phyloP scores from a whole-genome alignment of 1,140 invertebrate genomes.

The Zophobas morio region DNA sequence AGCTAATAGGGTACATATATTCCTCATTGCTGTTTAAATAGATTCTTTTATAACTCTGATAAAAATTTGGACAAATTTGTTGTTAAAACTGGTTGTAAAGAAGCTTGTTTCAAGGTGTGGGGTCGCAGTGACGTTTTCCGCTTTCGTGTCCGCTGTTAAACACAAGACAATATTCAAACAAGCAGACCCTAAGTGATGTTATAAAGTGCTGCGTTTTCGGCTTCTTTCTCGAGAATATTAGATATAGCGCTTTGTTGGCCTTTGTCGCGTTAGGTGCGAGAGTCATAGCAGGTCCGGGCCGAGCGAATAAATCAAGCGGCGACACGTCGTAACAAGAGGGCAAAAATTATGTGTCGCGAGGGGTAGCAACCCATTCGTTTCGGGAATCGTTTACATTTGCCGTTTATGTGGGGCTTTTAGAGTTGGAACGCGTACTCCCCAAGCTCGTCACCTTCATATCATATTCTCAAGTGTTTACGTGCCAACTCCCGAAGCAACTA shows the following conservation, averaged over 20 bases:
- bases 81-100: too few species aligned
- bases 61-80: too few species aligned
- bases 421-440: constrained; percentile 18
- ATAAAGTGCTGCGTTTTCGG: background rate
- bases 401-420: constrained; percentile 30
- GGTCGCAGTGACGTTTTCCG: too few species aligned
- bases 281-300: background rate
- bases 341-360: constrained; percentile 23
- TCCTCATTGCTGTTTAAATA: too few species aligned
- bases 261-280: background rate
- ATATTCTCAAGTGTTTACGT: constrained; percentile 64
- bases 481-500: constrained; percentile 57
- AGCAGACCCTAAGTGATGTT: background rate
- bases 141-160: background rate
- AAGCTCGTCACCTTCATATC: constrained; percentile 58
- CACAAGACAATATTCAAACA: background rate
- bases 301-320: constrained; percentile 29
- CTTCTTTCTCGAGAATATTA: background rate
- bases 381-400: constrained; percentile 35
- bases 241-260: background rate
- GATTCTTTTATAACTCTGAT: too few species aligned
- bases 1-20: constrained; percentile 7
- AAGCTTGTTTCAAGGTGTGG: too few species aligned
- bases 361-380: constrained; percentile 22
- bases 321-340: constrained; percentile 18